These are phyloP conservation scores for Pammene fasciana DNA, from an alignment of 2,888 invertebrate species.

Conservation along the genomic window DNA sequence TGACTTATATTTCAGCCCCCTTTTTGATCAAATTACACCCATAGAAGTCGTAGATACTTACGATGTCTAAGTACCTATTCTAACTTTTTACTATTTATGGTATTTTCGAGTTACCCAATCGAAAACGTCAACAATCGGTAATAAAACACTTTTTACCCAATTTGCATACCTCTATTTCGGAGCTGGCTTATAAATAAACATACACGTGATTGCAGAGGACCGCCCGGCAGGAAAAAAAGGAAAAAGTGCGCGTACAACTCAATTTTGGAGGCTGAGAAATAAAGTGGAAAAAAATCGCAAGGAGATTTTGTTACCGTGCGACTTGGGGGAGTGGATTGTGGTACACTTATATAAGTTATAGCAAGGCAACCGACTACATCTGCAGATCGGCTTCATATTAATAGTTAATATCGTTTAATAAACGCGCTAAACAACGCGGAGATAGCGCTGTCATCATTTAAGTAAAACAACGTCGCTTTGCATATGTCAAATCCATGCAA, in stretches of 20 bases:
- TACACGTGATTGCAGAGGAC: slow-evolving; percentile 76
- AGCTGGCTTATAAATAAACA: slow-evolving; percentile 74
- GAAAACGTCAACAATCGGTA: slow-evolving; percentile 21
- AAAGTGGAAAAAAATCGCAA: slow-evolving; percentile 68
- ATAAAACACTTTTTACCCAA: slow-evolving; percentile 33
- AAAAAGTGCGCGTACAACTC: slow-evolving; percentile 74
- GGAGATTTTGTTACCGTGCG: slow-evolving; percentile 64
- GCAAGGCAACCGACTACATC: too few species aligned
- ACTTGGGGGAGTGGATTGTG: neutral
- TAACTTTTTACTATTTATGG: neutral
- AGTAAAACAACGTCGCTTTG: too few species aligned
- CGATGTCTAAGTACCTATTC: too few species aligned
- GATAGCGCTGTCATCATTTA: too few species aligned
- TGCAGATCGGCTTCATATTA: too few species aligned
- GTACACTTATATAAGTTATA: too few species aligned
- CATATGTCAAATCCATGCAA: too few species aligned
- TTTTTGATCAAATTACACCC: too few species aligned
- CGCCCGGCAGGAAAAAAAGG: slow-evolving; percentile 74
- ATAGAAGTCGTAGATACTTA: too few species aligned
- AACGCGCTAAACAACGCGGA: too few species aligned
- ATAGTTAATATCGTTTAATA: too few species aligned
- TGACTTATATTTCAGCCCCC: too few species aligned
- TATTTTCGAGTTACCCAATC: neutral
- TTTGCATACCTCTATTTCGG: slow-evolving; percentile 44
- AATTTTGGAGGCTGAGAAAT: slow-evolving; percentile 81